Evolutionary conservation across 2,888 invertebrate genomes (phyloP).

Genomic region (Drosophila borborema): DNA sequence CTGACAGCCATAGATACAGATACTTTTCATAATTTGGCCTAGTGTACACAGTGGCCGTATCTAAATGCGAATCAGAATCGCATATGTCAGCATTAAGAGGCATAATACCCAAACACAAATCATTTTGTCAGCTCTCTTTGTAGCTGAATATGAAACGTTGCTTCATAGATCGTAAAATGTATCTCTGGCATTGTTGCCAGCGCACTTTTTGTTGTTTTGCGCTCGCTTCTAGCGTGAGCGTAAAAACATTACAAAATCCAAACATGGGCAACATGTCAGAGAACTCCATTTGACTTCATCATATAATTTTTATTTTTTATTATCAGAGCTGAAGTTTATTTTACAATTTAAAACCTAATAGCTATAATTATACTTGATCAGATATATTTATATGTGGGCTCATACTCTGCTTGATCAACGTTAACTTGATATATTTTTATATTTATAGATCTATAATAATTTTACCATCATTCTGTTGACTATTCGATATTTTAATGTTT

Average conservation of each 20-base stretch:
- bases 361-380: conserved; percentile 38
- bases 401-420: not conserved
- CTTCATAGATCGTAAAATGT: conserved; percentile 22
- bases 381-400: conserved; percentile 17
- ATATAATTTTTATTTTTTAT: conserved; percentile 13
- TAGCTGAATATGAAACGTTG: conserved; percentile 34
- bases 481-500: too few species aligned
- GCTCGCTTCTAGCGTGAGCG: conserved; percentile 46
- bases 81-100: conserved; percentile 67
- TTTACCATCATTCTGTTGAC: too few species aligned
- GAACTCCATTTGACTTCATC: conserved; percentile 26
- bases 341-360: conserved; percentile 53
- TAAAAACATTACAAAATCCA: conserved; percentile 34
- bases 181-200: conserved; percentile 19
- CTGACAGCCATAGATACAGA: conserved; percentile 10
- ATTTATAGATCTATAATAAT: not conserved
- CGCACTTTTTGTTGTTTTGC: conserved; percentile 8
- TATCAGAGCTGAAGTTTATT: conserved; percentile 48
- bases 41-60: conserved; percentile 13
- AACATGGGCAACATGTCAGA: conserved; percentile 30
- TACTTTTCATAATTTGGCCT: conserved; percentile 26
- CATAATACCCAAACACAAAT: conserved; percentile 48
- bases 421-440: not conserved
- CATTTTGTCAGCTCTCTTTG: conserved; percentile 42
- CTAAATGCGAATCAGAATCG: conserved; percentile 42